Evolutionary conservation across 2,797 vertebrate genomes (phyloP).

Genomic region (Oreortyx pictus): DNA sequence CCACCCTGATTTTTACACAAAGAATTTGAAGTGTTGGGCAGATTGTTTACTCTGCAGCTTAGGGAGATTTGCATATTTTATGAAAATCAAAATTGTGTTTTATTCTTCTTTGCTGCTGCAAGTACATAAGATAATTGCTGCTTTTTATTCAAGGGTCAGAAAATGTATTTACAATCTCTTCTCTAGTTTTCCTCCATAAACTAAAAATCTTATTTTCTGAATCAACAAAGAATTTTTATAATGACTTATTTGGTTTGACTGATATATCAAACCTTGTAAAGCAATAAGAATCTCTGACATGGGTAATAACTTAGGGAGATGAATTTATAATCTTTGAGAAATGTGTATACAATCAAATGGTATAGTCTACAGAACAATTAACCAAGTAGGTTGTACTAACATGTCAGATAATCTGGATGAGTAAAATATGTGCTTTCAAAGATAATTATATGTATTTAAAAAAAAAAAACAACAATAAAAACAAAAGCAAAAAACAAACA

Average conservation of each 20-base stretch:
- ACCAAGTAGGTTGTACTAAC: background rate
- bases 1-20: background rate
- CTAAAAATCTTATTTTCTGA: background rate
- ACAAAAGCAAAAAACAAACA: too few species aligned
- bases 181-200: background rate
- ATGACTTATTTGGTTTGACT: conserved; percentile 19
- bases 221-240: background rate
- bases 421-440: conserved; percentile 30
- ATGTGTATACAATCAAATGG: background rate
- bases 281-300: background rate
- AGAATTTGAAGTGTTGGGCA: background rate
- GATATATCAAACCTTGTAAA: conserved; percentile 14
- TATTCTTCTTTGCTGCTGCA: background rate
- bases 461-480: background rate
- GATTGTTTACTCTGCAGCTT: background rate
- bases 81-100: background rate
- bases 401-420: background rate
- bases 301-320: conserved; percentile 10
- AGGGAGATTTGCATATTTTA: background rate
- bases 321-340: conserved; percentile 21
- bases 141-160: background rate
- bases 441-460: background rate
- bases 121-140: background rate
- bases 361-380: conserved; percentile 29
- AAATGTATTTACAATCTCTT: background rate